Conservation (phyloP, 2,113 vertebrate genomes). For the Glaucidium brasilianum region DNA sequence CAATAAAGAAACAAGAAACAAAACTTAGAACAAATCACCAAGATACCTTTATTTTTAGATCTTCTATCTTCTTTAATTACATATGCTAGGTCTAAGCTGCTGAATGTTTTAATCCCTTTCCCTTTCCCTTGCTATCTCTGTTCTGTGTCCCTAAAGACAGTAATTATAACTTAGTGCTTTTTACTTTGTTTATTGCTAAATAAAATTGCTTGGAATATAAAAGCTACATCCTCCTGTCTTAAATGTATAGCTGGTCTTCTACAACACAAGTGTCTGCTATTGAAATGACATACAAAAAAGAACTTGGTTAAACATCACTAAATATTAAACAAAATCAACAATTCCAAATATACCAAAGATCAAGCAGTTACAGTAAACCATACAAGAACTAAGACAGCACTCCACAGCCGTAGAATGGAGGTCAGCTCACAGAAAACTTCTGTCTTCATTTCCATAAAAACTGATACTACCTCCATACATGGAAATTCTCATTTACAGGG, state of each 20-base stretch:
- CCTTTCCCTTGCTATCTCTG: neutral
- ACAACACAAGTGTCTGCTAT: neutral
- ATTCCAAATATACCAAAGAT: neutral
- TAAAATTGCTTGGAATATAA: neutral
- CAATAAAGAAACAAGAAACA: neutral
- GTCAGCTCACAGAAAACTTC: neutral
- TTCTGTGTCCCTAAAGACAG: neutral
- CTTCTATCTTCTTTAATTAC: neutral
- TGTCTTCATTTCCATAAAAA: neutral
- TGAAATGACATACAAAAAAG: neutral
- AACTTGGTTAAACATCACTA: neutral
- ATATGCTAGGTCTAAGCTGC: neutral
- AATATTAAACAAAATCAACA: neutral
- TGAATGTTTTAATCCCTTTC: constrained; percentile 33
- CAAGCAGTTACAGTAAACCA: neutral
- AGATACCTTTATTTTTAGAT: constrained; percentile 24
- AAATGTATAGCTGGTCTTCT: neutral
- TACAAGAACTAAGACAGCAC: neutral
- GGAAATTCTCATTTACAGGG: neutral
- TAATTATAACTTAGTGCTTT: neutral
- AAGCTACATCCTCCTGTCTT: neutral
- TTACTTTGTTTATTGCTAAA: neutral
- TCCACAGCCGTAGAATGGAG: neutral
- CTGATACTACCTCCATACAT: neutral
- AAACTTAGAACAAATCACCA: neutral